Conservation (phyloP, 2,113 vertebrate genomes). For the Polypterus senegalus region DNA sequence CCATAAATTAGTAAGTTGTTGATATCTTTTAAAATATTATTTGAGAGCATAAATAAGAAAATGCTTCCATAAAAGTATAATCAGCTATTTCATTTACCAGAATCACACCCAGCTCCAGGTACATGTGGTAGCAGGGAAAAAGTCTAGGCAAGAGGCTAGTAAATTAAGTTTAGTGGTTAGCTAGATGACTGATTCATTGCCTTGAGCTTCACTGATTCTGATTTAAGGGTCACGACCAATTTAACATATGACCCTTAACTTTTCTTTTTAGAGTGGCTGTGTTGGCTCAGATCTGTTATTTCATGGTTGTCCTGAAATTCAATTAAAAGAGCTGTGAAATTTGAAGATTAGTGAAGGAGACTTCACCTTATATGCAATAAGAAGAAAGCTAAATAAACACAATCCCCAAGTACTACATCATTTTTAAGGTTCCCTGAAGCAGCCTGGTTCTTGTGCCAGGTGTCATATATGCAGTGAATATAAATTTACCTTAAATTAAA, state of each 20-base stretch:
- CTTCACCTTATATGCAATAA: no score
- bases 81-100: conserved; percentile 17
- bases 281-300: neutral
- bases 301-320: neutral
- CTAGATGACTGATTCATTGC: neutral
- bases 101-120: conserved; percentile 11
- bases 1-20: no score
- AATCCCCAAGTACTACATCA: no score
- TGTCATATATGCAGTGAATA: no score
- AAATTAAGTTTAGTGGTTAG: neutral
- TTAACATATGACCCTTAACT: neutral
- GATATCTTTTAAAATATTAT: no score
- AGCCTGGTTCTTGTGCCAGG: no score
- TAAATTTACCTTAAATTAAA: no score
- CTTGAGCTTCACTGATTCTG: neutral
- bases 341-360: neutral
- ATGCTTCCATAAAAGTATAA: conserved; percentile 17
- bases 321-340: neutral
- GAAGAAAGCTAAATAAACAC: no score
- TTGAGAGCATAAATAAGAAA: conserved; percentile 20
- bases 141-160: neutral
- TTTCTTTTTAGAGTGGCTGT: neutral
- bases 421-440: no score
- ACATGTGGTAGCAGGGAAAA: neutral
- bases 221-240: neutral